Evolutionary conservation across 2,888 invertebrate species (phyloP).

Genomic region (Protodeltote pygarga): DNA sequence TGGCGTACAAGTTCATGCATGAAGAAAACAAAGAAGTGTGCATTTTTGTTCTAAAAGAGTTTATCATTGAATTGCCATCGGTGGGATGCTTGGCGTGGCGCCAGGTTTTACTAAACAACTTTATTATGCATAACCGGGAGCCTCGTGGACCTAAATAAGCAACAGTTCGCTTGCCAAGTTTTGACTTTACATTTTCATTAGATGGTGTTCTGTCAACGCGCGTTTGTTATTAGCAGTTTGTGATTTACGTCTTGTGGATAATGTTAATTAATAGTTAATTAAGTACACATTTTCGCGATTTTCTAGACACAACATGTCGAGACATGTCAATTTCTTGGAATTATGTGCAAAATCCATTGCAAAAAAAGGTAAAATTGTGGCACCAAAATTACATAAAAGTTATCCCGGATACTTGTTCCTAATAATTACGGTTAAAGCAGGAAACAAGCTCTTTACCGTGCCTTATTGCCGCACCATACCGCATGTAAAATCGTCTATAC

Average conservation of each 20-base stretch:
- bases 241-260: background rate
- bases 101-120: slow-evolving; percentile 77
- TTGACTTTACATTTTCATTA: slow-evolving; percentile 81
- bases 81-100: slow-evolving; percentile 62
- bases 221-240: slow-evolving; percentile 54
- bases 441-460: too few relatives aligned
- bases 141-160: slow-evolving; percentile 79
- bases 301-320: too few relatives aligned
- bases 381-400: too few relatives aligned
- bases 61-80: slow-evolving; percentile 65
- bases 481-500: too few relatives aligned
- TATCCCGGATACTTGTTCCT: too few relatives aligned
- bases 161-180: slow-evolving; percentile 81
- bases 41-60: slow-evolving; percentile 50
- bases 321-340: too few relatives aligned
- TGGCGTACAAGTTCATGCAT: slow-evolving; percentile 20
- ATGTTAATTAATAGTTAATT: too few relatives aligned
- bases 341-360: too few relatives aligned
- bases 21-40: slow-evolving; percentile 25
- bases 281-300: too few relatives aligned
- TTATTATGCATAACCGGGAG: slow-evolving; percentile 81
- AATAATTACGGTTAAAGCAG: too few relatives aligned
- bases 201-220: slow-evolving; percentile 64
- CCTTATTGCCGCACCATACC: too few relatives aligned
- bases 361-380: too few relatives aligned